Evolutionary conservation across 1,140 invertebrate genomes (phyloP).

Genomic region (Bombus haemorrhoidalis): DNA sequence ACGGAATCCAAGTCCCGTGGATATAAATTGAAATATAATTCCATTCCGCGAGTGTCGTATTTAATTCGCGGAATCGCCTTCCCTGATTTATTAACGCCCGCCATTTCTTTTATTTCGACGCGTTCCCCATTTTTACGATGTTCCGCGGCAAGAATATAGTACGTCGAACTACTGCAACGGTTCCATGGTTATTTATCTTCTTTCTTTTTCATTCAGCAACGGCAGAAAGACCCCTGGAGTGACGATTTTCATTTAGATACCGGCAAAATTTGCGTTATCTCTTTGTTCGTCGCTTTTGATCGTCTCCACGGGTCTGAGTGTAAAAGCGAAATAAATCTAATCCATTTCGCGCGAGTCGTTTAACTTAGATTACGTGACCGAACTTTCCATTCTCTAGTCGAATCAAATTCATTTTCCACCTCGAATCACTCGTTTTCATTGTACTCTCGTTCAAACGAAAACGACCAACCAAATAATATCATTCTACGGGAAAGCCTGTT

Average conservation of each 20-base stretch:
- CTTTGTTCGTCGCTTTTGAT: conserved; percentile 15
- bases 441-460: background rate
- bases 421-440: background rate
- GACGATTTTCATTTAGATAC: conserved; percentile 26
- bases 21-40: conserved; percentile 40
- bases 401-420: conserved; percentile 15
- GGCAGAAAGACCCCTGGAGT: background rate
- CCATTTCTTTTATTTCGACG: background rate
- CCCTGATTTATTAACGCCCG: conserved; percentile 24
- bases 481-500: background rate
- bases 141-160: background rate
- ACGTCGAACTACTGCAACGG: background rate
- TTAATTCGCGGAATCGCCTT: conserved; percentile 5
- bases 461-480: background rate
- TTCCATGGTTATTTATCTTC: background rate
- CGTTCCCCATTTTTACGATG: background rate
- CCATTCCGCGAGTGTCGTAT: conserved; percentile 1
- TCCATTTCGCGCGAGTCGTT: conserved; percentile 23
- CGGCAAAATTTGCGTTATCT: background rate
- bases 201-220: too few relatives aligned
- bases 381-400: background rate
- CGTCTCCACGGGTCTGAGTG: background rate
- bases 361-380: conserved; percentile 22
- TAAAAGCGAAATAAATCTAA: conserved; percentile 35
- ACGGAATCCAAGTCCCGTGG: background rate